Evolutionary conservation across 2,888 invertebrate species (phyloP).

Genomic region (Odontomyia ornata): DNA sequence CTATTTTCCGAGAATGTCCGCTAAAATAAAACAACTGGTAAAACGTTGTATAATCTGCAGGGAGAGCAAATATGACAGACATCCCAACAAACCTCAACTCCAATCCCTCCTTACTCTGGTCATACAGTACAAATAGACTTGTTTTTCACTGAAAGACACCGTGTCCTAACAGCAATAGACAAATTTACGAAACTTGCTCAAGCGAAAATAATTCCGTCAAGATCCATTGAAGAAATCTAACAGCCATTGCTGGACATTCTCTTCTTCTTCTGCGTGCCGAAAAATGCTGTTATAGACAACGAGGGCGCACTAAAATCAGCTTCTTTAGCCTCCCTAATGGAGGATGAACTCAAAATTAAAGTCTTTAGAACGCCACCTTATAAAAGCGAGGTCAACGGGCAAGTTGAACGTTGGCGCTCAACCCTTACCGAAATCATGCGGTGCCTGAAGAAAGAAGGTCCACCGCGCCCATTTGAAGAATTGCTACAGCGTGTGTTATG

Average conservation of each 20-base stretch:
- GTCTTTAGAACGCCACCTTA: too few relatives aligned
- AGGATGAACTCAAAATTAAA: slow-evolving; percentile 24
- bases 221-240: slow-evolving; percentile 34
- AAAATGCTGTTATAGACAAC: slow-evolving; percentile 40
- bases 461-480: neutral
- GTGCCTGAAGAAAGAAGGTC: slow-evolving; percentile 45
- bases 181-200: slow-evolving; percentile 48
- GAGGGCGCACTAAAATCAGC: slow-evolving; percentile 38
- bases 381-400: slow-evolving; percentile 46
- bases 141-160: slow-evolving; percentile 39
- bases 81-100: slow-evolving; percentile 38
- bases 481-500: neutral
- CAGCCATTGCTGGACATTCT: slow-evolving; percentile 28
- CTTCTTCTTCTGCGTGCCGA: slow-evolving; percentile 34
- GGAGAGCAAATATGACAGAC: slow-evolving; percentile 45
- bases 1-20: slow-evolving; percentile 46
- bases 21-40: slow-evolving; percentile 39
- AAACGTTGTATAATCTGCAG: slow-evolving; percentile 37
- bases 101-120: slow-evolving; percentile 33
- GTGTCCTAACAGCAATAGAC: slow-evolving; percentile 47
- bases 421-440: slow-evolving; percentile 48
- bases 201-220: too few relatives aligned
- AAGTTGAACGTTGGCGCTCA: slow-evolving; percentile 39
- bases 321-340: slow-evolving; percentile 11
- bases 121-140: slow-evolving; percentile 42